Evolutionary conservation across 2,113 vertebrate genomes (phyloP), one percentile per base, ranked within the genome.

Genomic region (Hirundichthys speculiger): DNA sequence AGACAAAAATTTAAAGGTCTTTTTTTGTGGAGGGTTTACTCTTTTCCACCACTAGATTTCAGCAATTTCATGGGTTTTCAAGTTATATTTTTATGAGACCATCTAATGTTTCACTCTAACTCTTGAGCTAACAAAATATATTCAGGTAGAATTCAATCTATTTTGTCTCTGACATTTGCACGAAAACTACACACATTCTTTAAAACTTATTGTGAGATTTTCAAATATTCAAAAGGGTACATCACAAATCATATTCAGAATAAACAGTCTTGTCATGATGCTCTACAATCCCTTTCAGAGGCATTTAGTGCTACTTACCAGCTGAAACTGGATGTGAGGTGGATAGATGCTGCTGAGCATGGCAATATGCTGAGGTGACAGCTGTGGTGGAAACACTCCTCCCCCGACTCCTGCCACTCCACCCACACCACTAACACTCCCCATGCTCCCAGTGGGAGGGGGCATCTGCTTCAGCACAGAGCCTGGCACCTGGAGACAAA

Each of bases 341-440:
- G 97, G 97, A 79, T 98, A 98, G 88, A 99, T 96, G 91, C 96
- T 96, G 95, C 96, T 98, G 90, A 99, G 95, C 96, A 99, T 97
- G 86, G 98, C 96, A 72, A 99, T 94, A 77, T 99, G 98, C 83
- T 99, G 98, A 51, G 98, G 96, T 84, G 98, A 98, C 85, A 99
- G 94, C 90, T 98, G 98, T 57, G 96, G 96, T 54, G 92, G 91
- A 70, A 93, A 93, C 50, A 93, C 89, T 27, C 92, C 91, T 59
- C 86, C 89, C 41, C 90, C 91, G 16, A 91, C 88, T 45, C 89
- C 91, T 53, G 83, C 73, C 60, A 88, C 84, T 51, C 88, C 90
- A 43, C 93, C 94, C 91, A 96, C 91, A 51, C 94, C 93, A 81
- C 96, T 95, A 73, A 98, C 93, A 87, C 94, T 94, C 87, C 96